Base-by-base conservation (phyloP, 2,797 vertebrate species). In the Sylvilagus floridanus region DNA sequence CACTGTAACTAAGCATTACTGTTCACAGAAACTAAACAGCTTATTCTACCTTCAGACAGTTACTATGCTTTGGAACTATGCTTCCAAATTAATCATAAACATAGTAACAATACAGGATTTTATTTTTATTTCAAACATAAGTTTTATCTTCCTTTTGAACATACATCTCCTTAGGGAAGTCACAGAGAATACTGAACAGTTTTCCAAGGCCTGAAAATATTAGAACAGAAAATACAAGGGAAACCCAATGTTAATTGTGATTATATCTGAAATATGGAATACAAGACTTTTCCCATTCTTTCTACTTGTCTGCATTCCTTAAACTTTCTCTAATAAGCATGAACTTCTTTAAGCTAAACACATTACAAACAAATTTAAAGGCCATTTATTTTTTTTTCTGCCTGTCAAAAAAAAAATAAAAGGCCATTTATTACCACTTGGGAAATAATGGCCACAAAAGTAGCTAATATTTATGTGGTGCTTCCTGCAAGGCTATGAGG, bases 111-210 rank as follows among this genome's bases (percentile, higher is more conserved):
- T 60, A 72, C n/a, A 84, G 32, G 62, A 62, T 73, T 73, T 90
- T 57, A 81, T 72, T 86, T 82, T 90, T 69, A 90, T 52, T 86
- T 75, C 78, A 93, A 79, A 93, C 21, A 85, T 30, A 86, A 86
- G 54, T 75, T 71, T 93, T n/a, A 57, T n/a, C 84, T 88, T 35
- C 78, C 54, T 91, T 93, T 87, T 69, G 3, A 89, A 69, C 30
- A 94, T 17, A 22, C 4, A 52, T 65, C 60, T 66, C 78, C 60
- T 84, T 47, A 65, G 22, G 54, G 37, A 3, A 95, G 75, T 21
- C 30, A 84, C 30, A 91, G 47, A 83, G 22, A 83, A 37, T 60
- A 83, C 0, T 85, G 52, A 75, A 83, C 13, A 16, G 17, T 75
- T 63, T 95, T 69, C 47, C 73, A 62, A 69, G 81, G 9, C 19